These are phyloP conservation scores for Erythrocebus patas DNA, from an alignment of 2,113 vertebrate genomes.

Conservation along the genomic window DNA sequence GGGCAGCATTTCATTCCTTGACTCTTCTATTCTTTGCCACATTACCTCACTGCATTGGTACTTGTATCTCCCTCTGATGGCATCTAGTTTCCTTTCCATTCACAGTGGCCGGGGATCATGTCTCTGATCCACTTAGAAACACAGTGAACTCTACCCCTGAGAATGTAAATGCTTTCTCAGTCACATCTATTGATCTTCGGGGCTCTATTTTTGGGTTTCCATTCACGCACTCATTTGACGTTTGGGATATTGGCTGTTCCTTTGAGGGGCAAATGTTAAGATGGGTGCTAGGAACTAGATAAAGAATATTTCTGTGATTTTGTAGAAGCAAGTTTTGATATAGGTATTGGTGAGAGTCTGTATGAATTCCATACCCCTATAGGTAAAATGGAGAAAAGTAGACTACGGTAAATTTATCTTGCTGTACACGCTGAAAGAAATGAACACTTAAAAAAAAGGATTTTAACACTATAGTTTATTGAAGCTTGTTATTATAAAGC, in stretches of 20 bases:
- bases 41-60: constrained; percentile 87
- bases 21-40: constrained; percentile 83
- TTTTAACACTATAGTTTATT: constrained; percentile 8
- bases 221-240: constrained; percentile 76
- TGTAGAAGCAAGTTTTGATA: constrained; percentile 58
- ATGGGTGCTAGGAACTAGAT: constrained; percentile 61
- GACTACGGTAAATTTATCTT: background rate
- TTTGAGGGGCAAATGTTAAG: constrained; percentile 81
- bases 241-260: constrained; percentile 74
- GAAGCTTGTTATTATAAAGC: background rate
- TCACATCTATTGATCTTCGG: constrained; percentile 90
- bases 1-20: constrained; percentile 80
- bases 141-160: constrained; percentile 92
- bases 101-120: constrained; percentile 88
- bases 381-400: constrained; percentile 36
- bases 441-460: background rate
- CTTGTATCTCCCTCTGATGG: constrained; percentile 83
- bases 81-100: constrained; percentile 90
- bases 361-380: background rate
- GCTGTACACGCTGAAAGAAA: background rate
- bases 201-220: constrained; percentile 94
- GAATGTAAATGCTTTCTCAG: constrained; percentile 90
- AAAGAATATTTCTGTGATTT: constrained; percentile 74
- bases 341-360: background rate
- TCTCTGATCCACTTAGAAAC: constrained; percentile 93